Evolutionary conservation across 2,113 vertebrate genomes (phyloP).

Genomic region (Desmodus rotundus): DNA sequence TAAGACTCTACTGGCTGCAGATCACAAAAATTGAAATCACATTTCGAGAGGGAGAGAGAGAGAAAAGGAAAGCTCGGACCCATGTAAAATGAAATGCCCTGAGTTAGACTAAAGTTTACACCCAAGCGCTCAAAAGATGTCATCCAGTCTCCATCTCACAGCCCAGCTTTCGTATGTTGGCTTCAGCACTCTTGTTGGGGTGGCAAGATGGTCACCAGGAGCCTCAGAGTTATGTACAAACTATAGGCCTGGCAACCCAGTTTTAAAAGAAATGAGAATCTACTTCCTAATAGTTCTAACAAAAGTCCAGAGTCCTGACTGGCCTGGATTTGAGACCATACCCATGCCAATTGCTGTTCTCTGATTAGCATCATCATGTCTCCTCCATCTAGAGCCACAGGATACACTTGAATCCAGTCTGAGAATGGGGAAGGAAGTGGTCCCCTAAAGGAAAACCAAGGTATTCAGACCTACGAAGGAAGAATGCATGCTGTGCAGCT

Average conservation of each 20-base stretch:
- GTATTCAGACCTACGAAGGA: not conserved
- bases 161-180: not conserved
- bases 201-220: not conserved
- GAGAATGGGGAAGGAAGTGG: not conserved
- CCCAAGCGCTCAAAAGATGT: not conserved
- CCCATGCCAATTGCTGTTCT: not conserved
- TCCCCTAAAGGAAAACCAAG: not conserved
- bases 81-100: not conserved
- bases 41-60: not conserved
- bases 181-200: not conserved
- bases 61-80: not conserved
- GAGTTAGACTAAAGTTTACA: not conserved
- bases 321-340: not conserved
- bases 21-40: slow-evolving; percentile 23
- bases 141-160: not conserved
- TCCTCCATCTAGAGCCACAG: not conserved
- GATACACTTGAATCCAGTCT: not conserved
- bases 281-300: not conserved
- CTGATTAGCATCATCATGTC: not conserved
- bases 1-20: not conserved
- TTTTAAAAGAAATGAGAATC: slow-evolving; percentile 34
- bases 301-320: not conserved
- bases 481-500: not conserved
- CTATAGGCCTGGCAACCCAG: not conserved
- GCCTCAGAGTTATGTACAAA: not conserved